phyloP scores from a whole-genome alignment of 2,113 vertebrate species.

The Macaca nemestrina region DNA sequence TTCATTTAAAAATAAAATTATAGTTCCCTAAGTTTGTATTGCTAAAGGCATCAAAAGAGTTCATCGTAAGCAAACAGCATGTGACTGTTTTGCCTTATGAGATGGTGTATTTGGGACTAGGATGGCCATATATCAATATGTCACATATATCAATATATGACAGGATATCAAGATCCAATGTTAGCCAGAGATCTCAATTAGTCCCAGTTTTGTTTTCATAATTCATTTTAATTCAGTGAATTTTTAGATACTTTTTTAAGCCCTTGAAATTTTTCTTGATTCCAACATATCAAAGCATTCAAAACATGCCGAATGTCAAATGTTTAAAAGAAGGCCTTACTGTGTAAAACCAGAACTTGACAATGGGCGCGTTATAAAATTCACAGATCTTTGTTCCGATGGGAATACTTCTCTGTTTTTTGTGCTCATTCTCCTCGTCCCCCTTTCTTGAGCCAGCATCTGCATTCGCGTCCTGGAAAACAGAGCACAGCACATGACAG shows the following conservation, averaged over 20 bases:
- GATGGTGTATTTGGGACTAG: background rate
- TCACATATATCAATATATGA: too few species aligned
- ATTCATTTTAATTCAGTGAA: background rate
- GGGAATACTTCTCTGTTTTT: constrained; percentile 91
- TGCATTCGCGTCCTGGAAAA: constrained; percentile 89
- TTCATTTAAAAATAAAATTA: background rate
- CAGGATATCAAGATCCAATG: background rate
- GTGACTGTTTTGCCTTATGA: background rate
- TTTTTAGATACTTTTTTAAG: background rate
- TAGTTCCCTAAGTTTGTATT: background rate
- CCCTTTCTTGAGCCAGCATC: constrained; percentile 92
- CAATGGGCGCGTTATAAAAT: constrained; percentile 98
- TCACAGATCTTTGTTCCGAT: constrained; percentile 95
- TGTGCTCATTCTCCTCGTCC: constrained; percentile 94
- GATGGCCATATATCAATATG: background rate
- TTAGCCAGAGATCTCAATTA: background rate
- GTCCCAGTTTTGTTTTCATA: background rate
- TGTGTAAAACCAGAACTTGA: constrained; percentile 99
- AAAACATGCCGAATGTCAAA: background rate
- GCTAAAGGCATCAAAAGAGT: background rate
- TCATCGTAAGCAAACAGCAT: background rate
- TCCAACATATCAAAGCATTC: background rate
- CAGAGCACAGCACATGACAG: background rate
- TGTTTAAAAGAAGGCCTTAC: constrained; percentile 82
- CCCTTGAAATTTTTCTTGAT: background rate